These are phyloP conservation scores for Thaumatotibia leucotreta DNA, from an alignment of 1,140 invertebrate species.

Conservation along the genomic window DNA sequence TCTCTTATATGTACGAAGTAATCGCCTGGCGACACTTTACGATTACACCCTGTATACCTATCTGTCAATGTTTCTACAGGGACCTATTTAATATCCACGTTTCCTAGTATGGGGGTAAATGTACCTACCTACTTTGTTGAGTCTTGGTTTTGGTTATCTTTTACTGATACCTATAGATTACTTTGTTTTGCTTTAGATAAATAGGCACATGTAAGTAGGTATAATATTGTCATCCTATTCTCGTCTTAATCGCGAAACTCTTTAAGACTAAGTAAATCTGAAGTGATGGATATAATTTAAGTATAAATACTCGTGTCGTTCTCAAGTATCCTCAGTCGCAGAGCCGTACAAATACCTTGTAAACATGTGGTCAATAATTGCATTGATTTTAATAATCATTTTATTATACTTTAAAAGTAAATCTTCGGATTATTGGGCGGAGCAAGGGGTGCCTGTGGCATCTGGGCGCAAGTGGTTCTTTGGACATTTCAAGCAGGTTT, in stretches of 20 bases:
- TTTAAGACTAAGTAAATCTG: background rate
- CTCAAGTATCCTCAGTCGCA: background rate
- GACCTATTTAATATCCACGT: no score
- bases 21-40: no score
- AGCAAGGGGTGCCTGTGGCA: background rate
- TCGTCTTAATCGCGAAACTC: background rate
- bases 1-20: no score
- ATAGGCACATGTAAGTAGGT: background rate
- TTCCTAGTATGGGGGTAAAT: no score
- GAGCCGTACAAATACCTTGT: background rate
- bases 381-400: background rate
- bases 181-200: background rate
- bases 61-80: no score
- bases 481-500: conserved; percentile 2
- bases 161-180: no score
- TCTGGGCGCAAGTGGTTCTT: background rate
- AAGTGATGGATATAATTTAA: no score
- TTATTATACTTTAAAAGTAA: background rate
- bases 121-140: no score
- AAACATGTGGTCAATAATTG: conserved; percentile 2
- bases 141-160: no score
- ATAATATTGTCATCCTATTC: background rate
- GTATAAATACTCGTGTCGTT: background rate
- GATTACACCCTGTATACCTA: no score
- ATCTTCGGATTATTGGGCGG: background rate